These are phyloP conservation scores for Athripsodes cinereus DNA, from an alignment of 2,888 invertebrate genomes.

Conservation along the genomic window DNA sequence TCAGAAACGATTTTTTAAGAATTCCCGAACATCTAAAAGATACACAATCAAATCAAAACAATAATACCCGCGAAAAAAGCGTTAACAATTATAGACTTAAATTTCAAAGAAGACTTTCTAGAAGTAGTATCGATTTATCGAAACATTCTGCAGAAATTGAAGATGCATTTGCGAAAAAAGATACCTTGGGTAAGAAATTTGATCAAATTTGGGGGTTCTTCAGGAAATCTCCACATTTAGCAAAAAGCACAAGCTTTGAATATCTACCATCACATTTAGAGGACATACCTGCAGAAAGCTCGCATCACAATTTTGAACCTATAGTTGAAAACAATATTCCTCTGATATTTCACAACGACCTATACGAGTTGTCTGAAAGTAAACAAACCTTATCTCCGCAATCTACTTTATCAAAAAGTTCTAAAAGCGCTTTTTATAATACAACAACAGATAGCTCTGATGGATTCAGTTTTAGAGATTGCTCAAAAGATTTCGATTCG, in stretches of 20 bases:
- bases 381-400: not conserved
- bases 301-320: not conserved
- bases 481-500: not conserved
- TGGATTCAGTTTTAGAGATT: not conserved
- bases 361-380: not conserved
- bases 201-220: not conserved
- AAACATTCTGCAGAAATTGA: not conserved
- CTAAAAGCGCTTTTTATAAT: not conserved
- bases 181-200: not conserved
- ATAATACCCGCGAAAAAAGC: not conserved
- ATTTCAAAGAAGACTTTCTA: not conserved
- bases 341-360: not conserved
- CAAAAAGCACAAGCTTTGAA: conserved; percentile 46
- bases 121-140: not conserved
- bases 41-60: not conserved
- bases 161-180: not conserved
- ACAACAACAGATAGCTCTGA: not conserved
- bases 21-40: not conserved
- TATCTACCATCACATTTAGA: conserved; percentile 23
- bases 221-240: conserved; percentile 34
- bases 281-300: not conserved
- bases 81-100: not conserved
- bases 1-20: not conserved
- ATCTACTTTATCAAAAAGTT: not conserved
- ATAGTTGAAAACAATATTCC: not conserved